Percentiles rank a stretch among this genome's conserved stretches.
phyloP scores from a whole-genome alignment of 2,113 vertebrate genomes.

The Ascaphus truei region DNA sequence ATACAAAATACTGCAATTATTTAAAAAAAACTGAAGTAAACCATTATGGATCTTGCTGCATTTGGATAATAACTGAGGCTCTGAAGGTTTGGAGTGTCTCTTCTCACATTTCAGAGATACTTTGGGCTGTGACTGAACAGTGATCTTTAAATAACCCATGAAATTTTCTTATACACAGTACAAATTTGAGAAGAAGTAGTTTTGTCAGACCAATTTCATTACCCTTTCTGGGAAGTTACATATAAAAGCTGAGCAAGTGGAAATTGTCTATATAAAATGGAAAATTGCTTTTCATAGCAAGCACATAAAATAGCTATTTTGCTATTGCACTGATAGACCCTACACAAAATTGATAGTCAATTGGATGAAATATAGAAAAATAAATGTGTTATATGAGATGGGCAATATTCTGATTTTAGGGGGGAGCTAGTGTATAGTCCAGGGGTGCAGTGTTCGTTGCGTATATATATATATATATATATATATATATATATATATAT shows the following conservation, averaged over 20 bases:
- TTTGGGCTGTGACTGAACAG: background rate
- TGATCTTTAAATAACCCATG: conserved; percentile 7
- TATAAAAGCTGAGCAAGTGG: conserved; percentile 15
- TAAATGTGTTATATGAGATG: background rate
- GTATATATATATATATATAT: too few species aligned
- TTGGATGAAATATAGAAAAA: conserved; percentile 14
- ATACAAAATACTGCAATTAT: too few species aligned
- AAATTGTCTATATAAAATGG: conserved; percentile 18
- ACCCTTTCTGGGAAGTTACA: conserved; percentile 12
- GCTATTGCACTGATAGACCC: conserved; percentile 6
- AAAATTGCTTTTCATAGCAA: conserved; percentile 32
- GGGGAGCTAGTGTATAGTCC: too few species aligned
- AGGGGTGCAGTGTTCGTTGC: too few species aligned
- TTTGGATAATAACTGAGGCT: too few species aligned
- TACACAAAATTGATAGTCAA: conserved; percentile 28
- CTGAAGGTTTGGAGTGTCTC: background rate
- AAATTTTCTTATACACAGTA: conserved; percentile 7
- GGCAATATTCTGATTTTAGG: background rate
- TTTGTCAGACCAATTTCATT: conserved; percentile 24
- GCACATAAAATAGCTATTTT: conserved; percentile 31
- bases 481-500: too few species aligned
- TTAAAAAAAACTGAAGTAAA: too few species aligned
- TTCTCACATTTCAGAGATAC: background rate
- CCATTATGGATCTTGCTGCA: too few species aligned
- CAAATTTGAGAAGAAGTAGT: conserved; percentile 4